Evolutionary conservation across 2,113 vertebrate species (phyloP), one percentile per base, ranked within the genome.

Genomic region (Lethenteron camtschaticum): DNA sequence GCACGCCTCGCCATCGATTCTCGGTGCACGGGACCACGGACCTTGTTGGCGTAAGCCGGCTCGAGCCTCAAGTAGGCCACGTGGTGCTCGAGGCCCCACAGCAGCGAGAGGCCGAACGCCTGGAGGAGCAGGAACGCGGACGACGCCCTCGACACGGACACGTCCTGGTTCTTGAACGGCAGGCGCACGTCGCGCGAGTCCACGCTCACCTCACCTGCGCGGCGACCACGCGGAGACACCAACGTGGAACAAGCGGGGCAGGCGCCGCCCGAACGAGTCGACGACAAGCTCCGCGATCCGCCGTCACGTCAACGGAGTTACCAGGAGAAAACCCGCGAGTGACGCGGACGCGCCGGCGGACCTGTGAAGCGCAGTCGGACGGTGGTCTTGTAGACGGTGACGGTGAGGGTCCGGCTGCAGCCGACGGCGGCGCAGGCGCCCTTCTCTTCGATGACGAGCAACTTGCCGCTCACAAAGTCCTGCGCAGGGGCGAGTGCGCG

Each of bases 111-210:
- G 1, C 84, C 85, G 2, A 84, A 82, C 1, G 82, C 72, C 74
- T 79, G 84, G 58, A 94, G 78, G 16, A 87, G 78, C 69, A 95
- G 76, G 76, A 90, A 92, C 71, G 80, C 73, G 2, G 86, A 88
- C 10, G 90, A 89, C 2, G 79, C 82, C 0, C 18, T 78, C 8
- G 75, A 77, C 16, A 89, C 57, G 0, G 74, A 76, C 75, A 95
- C 75, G 71, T 80, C 83, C 0, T 80, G 72, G 0, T 81, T 77
- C 2, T 75, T 71, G 59, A 87, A 83, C 2, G 90, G 90, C 73
- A 95, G 70, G 1, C 7, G 6, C 71, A 81, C 81, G 12, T 81
- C 79, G 66, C 75, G 79, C 11, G 85, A 83, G 0, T 84, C 82
- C 68, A 87, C 73, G 1, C 74, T 83, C 70, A 88, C 83, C 4